A percentile compares a stretch with the other conserved stretches of the same genome.
Conservation (phyloP, 2,113 vertebrate species). For the Trochalopteron elliotii region DNA sequence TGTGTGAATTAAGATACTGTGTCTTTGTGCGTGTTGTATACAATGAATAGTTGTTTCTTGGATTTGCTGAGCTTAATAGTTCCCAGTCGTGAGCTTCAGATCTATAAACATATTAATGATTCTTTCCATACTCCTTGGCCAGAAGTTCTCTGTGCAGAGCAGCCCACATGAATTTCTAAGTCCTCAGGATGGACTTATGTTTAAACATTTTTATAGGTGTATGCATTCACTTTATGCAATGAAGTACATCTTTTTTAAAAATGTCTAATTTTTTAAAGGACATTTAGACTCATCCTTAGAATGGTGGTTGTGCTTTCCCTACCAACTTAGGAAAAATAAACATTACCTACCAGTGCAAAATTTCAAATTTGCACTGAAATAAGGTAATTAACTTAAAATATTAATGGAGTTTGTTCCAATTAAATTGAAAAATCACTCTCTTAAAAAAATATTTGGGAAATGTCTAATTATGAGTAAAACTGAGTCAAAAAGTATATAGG, state of each 20-base stretch:
- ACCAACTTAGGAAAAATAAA: not conserved
- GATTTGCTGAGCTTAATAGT: not conserved
- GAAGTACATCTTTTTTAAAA: not conserved
- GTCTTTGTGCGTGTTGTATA: not conserved
- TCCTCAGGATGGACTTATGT: not conserved
- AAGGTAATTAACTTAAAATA: not conserved
- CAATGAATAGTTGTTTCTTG: not conserved
- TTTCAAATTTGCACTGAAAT: not conserved
- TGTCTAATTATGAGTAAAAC: not conserved
- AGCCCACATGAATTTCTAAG: not conserved
- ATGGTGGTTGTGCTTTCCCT: not conserved
- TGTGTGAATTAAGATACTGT: not conserved
- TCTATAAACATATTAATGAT: not conserved
- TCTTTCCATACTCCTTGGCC: not conserved
- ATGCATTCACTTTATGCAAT: not conserved
- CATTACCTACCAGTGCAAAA: not conserved
- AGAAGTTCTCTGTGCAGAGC: not conserved
- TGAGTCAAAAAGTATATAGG: not conserved
- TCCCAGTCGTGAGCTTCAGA: not conserved
- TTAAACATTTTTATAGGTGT: not conserved
- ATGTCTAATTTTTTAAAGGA: not conserved
- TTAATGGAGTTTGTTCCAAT: not conserved
- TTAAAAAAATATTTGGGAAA: not conserved
- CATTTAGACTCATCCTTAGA: not conserved
- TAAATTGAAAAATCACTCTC: not conserved